A percentile compares a stretch with the other conserved stretches of the same genome.
phyloP scores from a whole-genome alignment of 2,888 invertebrate genomes.

The Eupithecia dodoneata region DNA sequence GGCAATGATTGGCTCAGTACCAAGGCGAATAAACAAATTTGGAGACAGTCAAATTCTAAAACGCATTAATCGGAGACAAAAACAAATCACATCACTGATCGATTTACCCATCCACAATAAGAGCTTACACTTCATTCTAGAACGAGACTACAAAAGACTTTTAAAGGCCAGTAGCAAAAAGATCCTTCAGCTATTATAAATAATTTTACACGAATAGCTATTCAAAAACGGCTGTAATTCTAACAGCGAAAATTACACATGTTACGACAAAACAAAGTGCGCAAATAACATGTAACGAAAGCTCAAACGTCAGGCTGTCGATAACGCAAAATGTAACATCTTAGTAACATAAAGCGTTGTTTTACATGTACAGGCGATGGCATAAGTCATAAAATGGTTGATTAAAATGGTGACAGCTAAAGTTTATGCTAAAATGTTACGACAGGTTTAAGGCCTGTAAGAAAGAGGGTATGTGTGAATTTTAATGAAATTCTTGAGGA shows the following conservation, averaged over 20 bases:
- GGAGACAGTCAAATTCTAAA: not conserved
- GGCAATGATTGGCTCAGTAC: not conserved
- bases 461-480: no score
- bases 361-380: slow-evolving; percentile 18
- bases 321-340: slow-evolving; percentile 31
- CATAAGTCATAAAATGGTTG: not conserved
- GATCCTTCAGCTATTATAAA: not conserved
- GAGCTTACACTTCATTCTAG: not conserved
- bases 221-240: slow-evolving; percentile 1
- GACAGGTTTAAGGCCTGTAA: not conserved
- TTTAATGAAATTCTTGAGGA: no score
- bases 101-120: not conserved
- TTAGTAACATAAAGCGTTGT: slow-evolving; percentile 17
- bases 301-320: slow-evolving; percentile 29
- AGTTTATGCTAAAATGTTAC: not conserved
- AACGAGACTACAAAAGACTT: not conserved
- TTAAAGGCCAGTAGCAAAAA: not conserved
- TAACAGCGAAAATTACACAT: slow-evolving; percentile 16
- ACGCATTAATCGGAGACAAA: not conserved
- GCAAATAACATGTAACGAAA: slow-evolving; percentile 23
- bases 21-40: not conserved
- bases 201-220: slow-evolving; percentile 10
- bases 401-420: not conserved
- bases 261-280: slow-evolving; percentile 14
- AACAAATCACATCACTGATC: not conserved